Conservation (phyloP, 2,797 vertebrate species). For the Sebastes goodei region DNA sequence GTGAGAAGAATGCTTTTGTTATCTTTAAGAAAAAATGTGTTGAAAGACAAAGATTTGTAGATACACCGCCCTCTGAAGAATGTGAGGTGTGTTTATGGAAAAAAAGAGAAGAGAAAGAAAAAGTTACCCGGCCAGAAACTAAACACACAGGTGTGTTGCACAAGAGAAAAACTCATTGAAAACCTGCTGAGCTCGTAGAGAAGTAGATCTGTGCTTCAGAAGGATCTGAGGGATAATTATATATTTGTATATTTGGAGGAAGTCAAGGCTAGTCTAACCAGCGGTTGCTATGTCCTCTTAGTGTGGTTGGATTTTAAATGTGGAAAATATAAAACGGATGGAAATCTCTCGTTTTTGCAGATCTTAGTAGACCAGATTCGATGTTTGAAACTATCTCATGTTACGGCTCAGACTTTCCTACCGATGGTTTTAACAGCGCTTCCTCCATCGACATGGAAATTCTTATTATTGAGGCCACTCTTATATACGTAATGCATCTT, state of each 20-base stretch:
- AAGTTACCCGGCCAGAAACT: conserved; percentile 45
- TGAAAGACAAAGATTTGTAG: conserved; percentile 55
- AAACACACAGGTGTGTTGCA: conserved; percentile 48
- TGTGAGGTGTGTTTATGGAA: conserved; percentile 58
- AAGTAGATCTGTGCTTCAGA: not conserved
- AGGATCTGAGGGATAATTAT: conserved; percentile 39
- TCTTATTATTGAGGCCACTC: conserved; percentile 18
- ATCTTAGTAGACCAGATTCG: conserved; percentile 46
- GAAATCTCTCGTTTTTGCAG: conserved; percentile 54
- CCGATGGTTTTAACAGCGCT: conserved; percentile 26
- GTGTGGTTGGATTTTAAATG: conserved; percentile 56
- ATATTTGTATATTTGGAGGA: conserved; percentile 36
- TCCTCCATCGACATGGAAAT: conserved; percentile 30
- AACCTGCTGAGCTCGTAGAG: conserved; percentile 12
- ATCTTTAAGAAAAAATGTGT: conserved; percentile 56
- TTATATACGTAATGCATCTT: not conserved
- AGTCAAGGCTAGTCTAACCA: conserved; percentile 43
- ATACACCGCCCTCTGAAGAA: conserved; percentile 43
- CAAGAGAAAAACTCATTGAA: conserved; percentile 28
- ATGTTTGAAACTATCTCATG: conserved; percentile 58
- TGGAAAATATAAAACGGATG: conserved; percentile 64
- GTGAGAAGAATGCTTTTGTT: conserved; percentile 63
- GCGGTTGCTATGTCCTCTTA: conserved; percentile 57
- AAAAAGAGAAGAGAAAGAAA: conserved; percentile 36
- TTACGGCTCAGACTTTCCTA: conserved; percentile 64